Evolutionary conservation across 1,140 invertebrate genomes (phyloP).

Genomic region (Coenobita brevimanus): DNA sequence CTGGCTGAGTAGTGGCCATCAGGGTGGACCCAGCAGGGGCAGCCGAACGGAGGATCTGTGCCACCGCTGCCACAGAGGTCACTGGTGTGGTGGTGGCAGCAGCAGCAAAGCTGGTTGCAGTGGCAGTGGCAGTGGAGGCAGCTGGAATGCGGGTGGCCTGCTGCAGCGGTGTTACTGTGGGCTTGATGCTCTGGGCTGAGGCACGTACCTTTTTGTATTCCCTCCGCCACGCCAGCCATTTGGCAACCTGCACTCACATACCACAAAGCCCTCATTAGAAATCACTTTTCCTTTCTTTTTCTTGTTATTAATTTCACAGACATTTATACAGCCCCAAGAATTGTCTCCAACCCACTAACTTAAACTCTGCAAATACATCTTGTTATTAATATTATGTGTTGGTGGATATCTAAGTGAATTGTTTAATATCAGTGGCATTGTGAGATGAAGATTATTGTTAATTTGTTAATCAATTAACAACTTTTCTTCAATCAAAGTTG

Average conservation of each 20-base stretch:
- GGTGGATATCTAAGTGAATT: too few relatives aligned
- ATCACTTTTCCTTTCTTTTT: too few relatives aligned
- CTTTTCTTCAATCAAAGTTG: too few relatives aligned
- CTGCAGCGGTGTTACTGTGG: constrained; percentile 51
- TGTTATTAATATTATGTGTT: too few relatives aligned
- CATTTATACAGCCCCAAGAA: too few relatives aligned
- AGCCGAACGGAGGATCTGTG: constrained; percentile 54
- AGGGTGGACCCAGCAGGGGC: constrained; percentile 31
- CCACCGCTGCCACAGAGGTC: constrained; percentile 62
- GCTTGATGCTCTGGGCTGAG: constrained; percentile 61
- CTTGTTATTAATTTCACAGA: too few relatives aligned
- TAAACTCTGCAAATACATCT: too few relatives aligned
- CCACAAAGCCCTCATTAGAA: too few relatives aligned
- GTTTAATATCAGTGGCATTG: too few relatives aligned
- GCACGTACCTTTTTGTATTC: constrained; percentile 46
- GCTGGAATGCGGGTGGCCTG: background rate
- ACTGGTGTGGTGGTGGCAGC: constrained; percentile 37
- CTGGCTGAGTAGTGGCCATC: constrained; percentile 24
- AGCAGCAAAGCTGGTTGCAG: background rate
- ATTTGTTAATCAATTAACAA: too few relatives aligned
- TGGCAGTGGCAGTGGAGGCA: background rate
- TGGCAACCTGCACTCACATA: constrained; percentile 41
- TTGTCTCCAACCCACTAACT: too few relatives aligned
- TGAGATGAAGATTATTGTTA: too few relatives aligned
- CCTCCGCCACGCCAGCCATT: constrained; percentile 37